Evolutionary conservation across 1,140 invertebrate genomes (phyloP), one percentile per base, ranked within the genome.

Genomic region (Dendroctonus valens): DNA sequence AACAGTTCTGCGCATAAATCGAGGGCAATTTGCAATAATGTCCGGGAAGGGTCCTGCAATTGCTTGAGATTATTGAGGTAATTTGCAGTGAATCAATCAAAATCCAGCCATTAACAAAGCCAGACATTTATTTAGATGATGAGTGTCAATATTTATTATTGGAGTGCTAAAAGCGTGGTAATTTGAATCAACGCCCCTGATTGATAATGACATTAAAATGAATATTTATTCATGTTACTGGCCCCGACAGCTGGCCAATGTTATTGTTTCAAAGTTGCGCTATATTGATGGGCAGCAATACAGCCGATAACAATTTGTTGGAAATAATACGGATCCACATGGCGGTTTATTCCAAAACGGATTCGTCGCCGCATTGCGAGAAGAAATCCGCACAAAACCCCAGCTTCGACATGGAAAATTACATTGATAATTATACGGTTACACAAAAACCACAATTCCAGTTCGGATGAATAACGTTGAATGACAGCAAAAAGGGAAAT

Each of bases 161-260:
- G 9, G 50, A 11, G 8, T 52, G 50, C 38, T 11, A 55, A 55
- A 37, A 55, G 11, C 53, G 26, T 55, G n/a, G 26, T 26, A 14
- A 55, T 55, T 55, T 55, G 39, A 55, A 55, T 55, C 26, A 11
- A 55, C 41, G 53, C 7, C 41, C 26, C 38, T 55, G 53, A 55
- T 55, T 55, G 53, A 52, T 52, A 26, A 55, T 55, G 41, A 41
- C 53, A 55, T 40, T 39, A 55, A 41, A 55, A 55, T 55, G 38
- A 55, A 38, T 55, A 41, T 38, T 55, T 26, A 41, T 38, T 26
- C 53, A 14, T 55, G 53, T 54, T 54, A 54, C 9, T 9, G 11
- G 40, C n/a, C 9, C 15, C 40, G 52, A 54, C 52, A 54, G 52
- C 38, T 14, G 40, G 38, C 14, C 52, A 15, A 5, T 39, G 8